Evolutionary conservation across 2,797 vertebrate genomes (phyloP).

Genomic region (Fistularia tabacaria): DNA sequence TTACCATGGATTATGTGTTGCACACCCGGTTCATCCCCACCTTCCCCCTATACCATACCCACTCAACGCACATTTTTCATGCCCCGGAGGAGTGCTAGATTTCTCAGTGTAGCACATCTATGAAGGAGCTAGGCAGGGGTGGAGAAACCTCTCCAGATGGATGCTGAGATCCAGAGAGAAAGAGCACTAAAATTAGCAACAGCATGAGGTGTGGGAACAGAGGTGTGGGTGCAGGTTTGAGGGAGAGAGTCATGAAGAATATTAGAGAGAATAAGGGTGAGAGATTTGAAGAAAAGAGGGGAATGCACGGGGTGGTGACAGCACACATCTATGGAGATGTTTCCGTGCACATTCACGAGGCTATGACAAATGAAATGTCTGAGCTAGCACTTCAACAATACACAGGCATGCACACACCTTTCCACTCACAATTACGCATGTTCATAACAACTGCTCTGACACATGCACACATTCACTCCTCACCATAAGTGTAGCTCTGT

Average conservation of each 20-base stretch:
- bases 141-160: constrained; percentile 62
- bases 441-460: constrained; percentile 44
- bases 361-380: constrained; percentile 71
- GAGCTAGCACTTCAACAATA: constrained; percentile 67
- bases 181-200: constrained; percentile 68
- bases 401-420: constrained; percentile 45
- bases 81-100: constrained; percentile 52
- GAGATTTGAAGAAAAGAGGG: constrained; percentile 41
- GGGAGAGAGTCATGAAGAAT: constrained; percentile 17
- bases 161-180: constrained; percentile 56
- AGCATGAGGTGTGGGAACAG: constrained; percentile 51
- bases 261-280: constrained; percentile 31
- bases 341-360: constrained; percentile 64
- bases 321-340: constrained; percentile 58
- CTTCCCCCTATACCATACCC: constrained; percentile 22
- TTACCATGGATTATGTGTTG: constrained; percentile 56
- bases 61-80: constrained; percentile 49
- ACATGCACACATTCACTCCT: constrained; percentile 32
- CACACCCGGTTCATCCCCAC: constrained; percentile 41
- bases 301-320: constrained; percentile 57
- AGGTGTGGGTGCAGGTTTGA: constrained; percentile 20
- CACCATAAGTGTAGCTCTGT: constrained; percentile 3
- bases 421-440: constrained; percentile 54
- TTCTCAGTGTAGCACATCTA: constrained; percentile 53
- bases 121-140: constrained; percentile 51